Evolutionary conservation across 2,113 vertebrate genomes (phyloP).

Genomic region (Bettongia penicillata): DNA sequence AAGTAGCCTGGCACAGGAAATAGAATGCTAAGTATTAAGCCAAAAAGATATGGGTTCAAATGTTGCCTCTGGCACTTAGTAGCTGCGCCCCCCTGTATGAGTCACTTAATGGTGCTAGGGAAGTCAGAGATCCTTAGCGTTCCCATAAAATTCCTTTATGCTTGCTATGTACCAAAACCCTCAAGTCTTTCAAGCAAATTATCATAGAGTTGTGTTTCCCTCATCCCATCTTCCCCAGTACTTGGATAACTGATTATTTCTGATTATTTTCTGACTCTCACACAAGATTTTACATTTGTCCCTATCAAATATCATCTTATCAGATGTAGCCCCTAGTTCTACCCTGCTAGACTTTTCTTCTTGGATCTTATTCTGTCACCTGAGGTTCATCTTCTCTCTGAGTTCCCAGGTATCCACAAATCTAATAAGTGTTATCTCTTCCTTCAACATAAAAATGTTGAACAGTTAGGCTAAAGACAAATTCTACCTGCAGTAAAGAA

Average conservation of each 20-base stretch:
- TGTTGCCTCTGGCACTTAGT: neutral
- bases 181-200: neutral
- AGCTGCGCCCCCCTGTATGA: neutral
- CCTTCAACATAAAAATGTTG: too few species aligned
- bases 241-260: neutral
- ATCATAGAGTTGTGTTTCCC: neutral
- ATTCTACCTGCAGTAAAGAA: too few species aligned
- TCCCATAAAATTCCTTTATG: neutral
- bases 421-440: too few species aligned
- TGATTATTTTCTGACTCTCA: too few species aligned
- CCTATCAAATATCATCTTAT: neutral
- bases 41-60: neutral
- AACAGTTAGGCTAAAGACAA: too few species aligned
- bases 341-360: too few species aligned
- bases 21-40: neutral
- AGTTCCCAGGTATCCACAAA: too few species aligned
- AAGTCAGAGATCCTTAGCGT: neutral
- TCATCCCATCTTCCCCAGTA: neutral
- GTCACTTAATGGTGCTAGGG: too few species aligned
- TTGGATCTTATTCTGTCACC: too few species aligned
- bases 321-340: too few species aligned
- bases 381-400: too few species aligned
- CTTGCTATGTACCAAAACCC: neutral
- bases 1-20: neutral
- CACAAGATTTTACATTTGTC: neutral